Evolutionary conservation across 2,113 vertebrate genomes (phyloP).

Genomic region (Coptodon bakossiorum): DNA sequence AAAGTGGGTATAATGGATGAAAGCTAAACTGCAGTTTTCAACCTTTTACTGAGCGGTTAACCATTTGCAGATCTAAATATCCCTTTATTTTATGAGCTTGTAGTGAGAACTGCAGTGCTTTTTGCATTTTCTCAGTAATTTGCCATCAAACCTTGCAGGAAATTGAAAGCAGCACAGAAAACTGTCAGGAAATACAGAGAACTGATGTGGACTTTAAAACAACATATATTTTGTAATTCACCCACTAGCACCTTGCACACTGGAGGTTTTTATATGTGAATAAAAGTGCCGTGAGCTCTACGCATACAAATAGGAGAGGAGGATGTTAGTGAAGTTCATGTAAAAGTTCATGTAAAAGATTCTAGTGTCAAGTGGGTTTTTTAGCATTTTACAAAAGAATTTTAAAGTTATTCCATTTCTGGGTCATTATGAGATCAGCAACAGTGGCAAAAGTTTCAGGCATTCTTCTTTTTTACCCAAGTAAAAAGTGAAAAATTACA

Average conservation of each 20-base stretch:
- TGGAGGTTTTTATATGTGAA: background rate
- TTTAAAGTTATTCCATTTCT: background rate
- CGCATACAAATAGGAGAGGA: background rate
- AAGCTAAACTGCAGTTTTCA: background rate
- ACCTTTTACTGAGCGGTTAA: background rate
- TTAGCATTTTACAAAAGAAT: background rate
- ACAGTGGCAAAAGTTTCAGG: background rate
- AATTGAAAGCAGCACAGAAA: background rate
- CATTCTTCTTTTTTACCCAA: background rate
- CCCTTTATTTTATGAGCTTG: background rate
- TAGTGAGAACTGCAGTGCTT: background rate
- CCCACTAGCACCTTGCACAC: background rate
- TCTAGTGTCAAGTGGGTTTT: background rate
- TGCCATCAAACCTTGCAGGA: background rate
- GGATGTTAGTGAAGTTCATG: background rate
- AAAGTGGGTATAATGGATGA: background rate
- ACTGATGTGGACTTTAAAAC: background rate
- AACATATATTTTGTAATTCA: background rate
- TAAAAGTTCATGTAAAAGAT: background rate
- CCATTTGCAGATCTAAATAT: background rate
- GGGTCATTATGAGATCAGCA: background rate
- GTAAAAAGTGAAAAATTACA: background rate
- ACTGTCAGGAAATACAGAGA: background rate
- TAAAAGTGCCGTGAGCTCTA: background rate
- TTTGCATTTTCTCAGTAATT: background rate